Base-by-base conservation (phyloP, 2,888 invertebrate species). In the Erebia ligea region DNA sequence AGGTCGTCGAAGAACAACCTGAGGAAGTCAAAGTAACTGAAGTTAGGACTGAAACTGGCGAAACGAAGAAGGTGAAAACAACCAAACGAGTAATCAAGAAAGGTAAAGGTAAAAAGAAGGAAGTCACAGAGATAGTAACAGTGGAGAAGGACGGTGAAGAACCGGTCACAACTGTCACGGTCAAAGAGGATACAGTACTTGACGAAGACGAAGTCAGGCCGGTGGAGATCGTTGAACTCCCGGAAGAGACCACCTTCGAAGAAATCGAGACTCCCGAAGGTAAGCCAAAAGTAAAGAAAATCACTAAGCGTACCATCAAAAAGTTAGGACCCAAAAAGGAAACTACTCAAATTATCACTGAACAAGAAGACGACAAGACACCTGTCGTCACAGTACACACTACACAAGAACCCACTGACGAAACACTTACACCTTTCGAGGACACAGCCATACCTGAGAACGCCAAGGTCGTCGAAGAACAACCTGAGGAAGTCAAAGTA, bases 61-160 rank as follows among this genome's bases (percentile, higher is more conserved):
- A 25, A 6, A 25, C 34, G 0, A 34, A 13, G 25, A 57, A 57
- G 15, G 57, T 57, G 0, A 57, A 57, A 57, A 57, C 57, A 8
- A 57, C 34, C 1, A 57, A 57, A 15, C 57, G 57, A 2, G 34
- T 57, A 4, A 57, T 57, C 1, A 34, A 34, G 15, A 25, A 57
- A 34, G 57, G 15, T 25, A 57, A 57, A 34, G 57, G 57, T 4
- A 25, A 25, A 4, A 57, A 57, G 8, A 34, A 34, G 6, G 57
- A 57, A 57, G 25, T 57, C 25, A 57, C 34, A 8, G 57, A 57
- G 1, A 57, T 57, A 6, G 19, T 57, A 6, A 57, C 57, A 2
- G n/a, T 57, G 5, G 57, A 57, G 19, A 25, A 57, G 15, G 57
- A 25, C n/a, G 57, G 57, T 10, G 57, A 57, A 57, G 57, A 57